phyloP scores from a whole-genome alignment of 2,888 invertebrate genomes.

The Drosophila mettleri region DNA sequence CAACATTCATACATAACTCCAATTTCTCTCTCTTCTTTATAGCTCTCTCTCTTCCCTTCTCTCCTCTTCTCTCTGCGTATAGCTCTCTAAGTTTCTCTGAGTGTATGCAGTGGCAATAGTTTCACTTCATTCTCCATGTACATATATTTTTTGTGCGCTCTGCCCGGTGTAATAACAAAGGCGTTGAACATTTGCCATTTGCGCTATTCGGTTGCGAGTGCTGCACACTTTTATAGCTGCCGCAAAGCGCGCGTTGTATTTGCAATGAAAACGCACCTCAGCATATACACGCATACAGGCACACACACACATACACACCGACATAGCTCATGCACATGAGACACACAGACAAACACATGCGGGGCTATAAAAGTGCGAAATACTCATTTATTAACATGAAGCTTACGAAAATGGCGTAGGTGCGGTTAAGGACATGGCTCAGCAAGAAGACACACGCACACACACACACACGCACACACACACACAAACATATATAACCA shows the following conservation, averaged over 20 bases:
- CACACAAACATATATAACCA: slow-evolving; percentile 42
- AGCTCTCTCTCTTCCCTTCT: not conserved
- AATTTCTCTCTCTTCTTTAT: not conserved
- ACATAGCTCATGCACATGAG: slow-evolving; percentile 12
- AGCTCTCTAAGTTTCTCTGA: slow-evolving; percentile 21
- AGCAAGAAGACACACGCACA: slow-evolving; percentile 20
- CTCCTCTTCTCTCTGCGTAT: not conserved
- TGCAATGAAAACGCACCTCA: slow-evolving; percentile 63
- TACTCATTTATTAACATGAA: slow-evolving; percentile 71
- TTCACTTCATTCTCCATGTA: slow-evolving; percentile 9
- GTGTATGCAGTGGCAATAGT: slow-evolving; percentile 50
- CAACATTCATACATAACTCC: too few species aligned
- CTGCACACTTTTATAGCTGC: slow-evolving; percentile 66
- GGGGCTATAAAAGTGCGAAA: slow-evolving; percentile 66
- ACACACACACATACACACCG: slow-evolving; percentile 13
- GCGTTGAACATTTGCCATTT: slow-evolving; percentile 59
- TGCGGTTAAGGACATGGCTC: slow-evolving; percentile 57
- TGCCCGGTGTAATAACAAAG: slow-evolving; percentile 59
- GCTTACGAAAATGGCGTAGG: slow-evolving; percentile 67
- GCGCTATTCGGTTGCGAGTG: slow-evolving; percentile 51
- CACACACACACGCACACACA: slow-evolving; percentile 13
- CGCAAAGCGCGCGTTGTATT: slow-evolving; percentile 52
- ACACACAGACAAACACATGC: slow-evolving; percentile 15
- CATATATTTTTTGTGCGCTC: slow-evolving; percentile 10
- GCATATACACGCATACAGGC: slow-evolving; percentile 25